These are phyloP conservation scores for Aplocera efformata DNA, from an alignment of 2,888 invertebrate genomes.

Conservation along the genomic window DNA sequence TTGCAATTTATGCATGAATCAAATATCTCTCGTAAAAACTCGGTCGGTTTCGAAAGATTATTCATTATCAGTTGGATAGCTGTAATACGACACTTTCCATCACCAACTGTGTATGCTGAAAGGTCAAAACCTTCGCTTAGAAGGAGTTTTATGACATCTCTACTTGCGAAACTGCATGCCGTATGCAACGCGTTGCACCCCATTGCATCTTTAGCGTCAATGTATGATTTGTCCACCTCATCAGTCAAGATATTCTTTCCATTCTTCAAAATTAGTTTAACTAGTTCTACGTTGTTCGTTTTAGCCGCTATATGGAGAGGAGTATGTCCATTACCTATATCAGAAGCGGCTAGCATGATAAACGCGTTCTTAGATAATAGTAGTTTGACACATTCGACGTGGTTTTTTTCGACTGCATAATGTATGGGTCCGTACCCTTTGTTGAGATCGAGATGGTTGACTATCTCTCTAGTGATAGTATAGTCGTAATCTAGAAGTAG, in stretches of 20 bases:
- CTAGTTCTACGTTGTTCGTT: conserved; percentile 16
- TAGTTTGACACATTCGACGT: conserved; percentile 27
- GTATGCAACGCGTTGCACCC: conserved; percentile 40
- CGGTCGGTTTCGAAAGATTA: conserved; percentile 63
- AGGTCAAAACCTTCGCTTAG: conserved; percentile 20
- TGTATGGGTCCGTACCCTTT: conserved; percentile 48
- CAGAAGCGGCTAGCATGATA: conserved; percentile 8
- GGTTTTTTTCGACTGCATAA: conserved; percentile 61
- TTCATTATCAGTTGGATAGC: conserved; percentile 49
- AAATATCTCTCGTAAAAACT: conserved; percentile 65
- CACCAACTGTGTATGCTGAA: conserved; percentile 28
- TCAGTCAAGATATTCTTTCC: too few relatives aligned
- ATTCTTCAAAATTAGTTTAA: conserved; percentile 14
- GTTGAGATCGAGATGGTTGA: conserved; percentile 29
- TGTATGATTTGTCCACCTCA: conserved; percentile 15
- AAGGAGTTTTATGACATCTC: conserved; percentile 18
- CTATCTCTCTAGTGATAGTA: conserved; percentile 30
- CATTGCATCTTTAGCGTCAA: conserved; percentile 36
- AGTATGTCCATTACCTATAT: conserved; percentile 7
- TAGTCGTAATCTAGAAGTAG: conserved; percentile 54
- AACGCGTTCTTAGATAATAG: conserved; percentile 16
- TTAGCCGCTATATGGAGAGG: conserved; percentile 18
- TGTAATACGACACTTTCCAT: conserved; percentile 35
- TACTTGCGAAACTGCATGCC: conserved; percentile 61
- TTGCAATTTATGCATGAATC: conserved; percentile 63